Conservation (phyloP, 2,888 invertebrate species). For the Callyntrura guangdongensis region DNA sequence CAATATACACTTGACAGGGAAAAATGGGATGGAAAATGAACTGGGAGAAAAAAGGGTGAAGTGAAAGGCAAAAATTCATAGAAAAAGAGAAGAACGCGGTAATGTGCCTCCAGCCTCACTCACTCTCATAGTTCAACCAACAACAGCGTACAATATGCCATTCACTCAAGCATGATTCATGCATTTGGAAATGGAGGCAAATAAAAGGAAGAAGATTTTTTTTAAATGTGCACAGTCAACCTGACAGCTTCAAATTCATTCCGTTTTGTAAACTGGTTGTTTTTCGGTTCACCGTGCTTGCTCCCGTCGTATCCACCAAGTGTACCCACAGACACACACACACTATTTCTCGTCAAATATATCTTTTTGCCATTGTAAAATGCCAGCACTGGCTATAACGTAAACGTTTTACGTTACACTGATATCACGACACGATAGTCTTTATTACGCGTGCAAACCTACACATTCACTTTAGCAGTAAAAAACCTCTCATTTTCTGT, state of each 20-base stretch:
- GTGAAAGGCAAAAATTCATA: not conserved
- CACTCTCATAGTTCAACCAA: conserved; percentile 39
- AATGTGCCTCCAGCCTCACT: conserved; percentile 41
- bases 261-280: conserved; percentile 24
- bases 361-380: not conserved
- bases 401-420: too few species aligned
- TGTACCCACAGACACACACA: not conserved
- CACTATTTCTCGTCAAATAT: conserved; percentile 12
- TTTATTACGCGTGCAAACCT: not conserved
- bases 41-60: conserved; percentile 58
- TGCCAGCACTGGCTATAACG: not conserved
- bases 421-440: not conserved
- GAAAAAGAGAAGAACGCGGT: not conserved
- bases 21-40: conserved; percentile 71
- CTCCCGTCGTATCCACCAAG: too few species aligned
- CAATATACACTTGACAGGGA: conserved; percentile 59
- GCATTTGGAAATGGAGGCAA: conserved; percentile 32
- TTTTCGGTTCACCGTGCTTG: conserved; percentile 50
- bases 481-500: not conserved
- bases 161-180: conserved; percentile 62
- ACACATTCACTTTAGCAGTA: not conserved
- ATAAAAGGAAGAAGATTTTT: conserved; percentile 30
- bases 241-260: conserved; percentile 13
- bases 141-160: conserved; percentile 27
- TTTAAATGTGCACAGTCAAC: conserved; percentile 43